Conservation (phyloP, 2,797 vertebrate species). For the Eptatretus atami region DNA sequence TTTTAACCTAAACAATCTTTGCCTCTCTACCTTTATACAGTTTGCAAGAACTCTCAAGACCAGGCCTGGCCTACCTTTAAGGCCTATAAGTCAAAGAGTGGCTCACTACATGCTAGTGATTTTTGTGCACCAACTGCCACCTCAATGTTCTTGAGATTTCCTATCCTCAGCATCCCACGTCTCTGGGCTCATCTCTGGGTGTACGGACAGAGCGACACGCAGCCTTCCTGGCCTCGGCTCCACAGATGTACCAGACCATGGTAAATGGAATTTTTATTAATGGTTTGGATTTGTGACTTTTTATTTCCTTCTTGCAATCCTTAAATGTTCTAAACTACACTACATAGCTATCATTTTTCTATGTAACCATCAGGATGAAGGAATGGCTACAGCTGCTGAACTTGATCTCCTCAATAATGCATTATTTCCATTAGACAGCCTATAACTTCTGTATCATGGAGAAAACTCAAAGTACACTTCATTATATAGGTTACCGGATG, state of each 20-base stretch:
- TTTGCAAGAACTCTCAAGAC: conserved; percentile 46
- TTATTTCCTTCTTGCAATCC: background rate
- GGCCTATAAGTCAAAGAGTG: conserved; percentile 27
- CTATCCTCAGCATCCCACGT: conserved; percentile 54
- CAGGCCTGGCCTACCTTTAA: conserved; percentile 65
- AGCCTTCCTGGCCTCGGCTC: conserved; percentile 58
- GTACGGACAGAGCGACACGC: conserved; percentile 82
- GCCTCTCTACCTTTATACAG: conserved; percentile 14
- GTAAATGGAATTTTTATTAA: background rate
- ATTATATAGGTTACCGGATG: too few relatives aligned
- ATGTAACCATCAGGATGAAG: too few relatives aligned
- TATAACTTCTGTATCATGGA: too few relatives aligned
- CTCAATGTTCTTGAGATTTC: conserved; percentile 90
- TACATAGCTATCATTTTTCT: too few relatives aligned
- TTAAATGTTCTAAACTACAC: too few relatives aligned
- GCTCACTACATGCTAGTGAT: conserved; percentile 46
- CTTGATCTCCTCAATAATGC: too few relatives aligned
- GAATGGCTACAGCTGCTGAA: too few relatives aligned
- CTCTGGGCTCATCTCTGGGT: conserved; percentile 62
- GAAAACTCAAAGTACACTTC: too few relatives aligned
- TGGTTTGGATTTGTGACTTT: background rate
- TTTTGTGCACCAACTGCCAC: conserved; percentile 93
- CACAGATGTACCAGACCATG: background rate
- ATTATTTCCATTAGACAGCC: too few relatives aligned
- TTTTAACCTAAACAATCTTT: background rate